Evolutionary conservation across 2,888 invertebrate species (phyloP).

Genomic region (Blera fallax): DNA sequence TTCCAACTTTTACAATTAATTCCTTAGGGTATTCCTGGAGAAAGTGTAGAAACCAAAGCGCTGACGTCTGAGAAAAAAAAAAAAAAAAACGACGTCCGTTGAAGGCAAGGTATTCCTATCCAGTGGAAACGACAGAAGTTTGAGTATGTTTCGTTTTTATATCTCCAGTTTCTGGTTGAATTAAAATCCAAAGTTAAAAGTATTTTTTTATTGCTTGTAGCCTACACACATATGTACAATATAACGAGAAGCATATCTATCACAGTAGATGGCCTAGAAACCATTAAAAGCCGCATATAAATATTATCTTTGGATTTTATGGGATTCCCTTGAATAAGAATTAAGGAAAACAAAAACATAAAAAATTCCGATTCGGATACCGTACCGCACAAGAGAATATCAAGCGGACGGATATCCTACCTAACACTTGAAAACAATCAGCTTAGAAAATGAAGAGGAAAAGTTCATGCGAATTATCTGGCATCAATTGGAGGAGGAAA

Average conservation of each 20-base stretch:
- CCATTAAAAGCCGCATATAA: slow-evolving; percentile 22
- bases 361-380: background rate
- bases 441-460: background rate
- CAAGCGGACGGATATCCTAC: slow-evolving; percentile 3
- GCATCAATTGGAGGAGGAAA: slow-evolving; percentile 4
- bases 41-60: background rate
- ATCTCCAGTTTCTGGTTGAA: no score
- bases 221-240: no score
- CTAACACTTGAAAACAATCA: slow-evolving; percentile 21
- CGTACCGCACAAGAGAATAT: background rate
- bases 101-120: background rate
- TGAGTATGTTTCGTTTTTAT: background rate
- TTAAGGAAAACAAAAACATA: slow-evolving; percentile 21
- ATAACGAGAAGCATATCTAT: background rate
- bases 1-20: background rate
- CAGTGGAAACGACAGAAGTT: background rate
- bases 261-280: slow-evolving; percentile 10
- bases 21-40: background rate
- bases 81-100: background rate
- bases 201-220: no score
- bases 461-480: slow-evolving; percentile 13
- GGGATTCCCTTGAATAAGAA: background rate
- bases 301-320: slow-evolving; percentile 18
- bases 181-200: no score
- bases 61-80: background rate